Evolutionary conservation across 2,797 vertebrate species (phyloP).

Genomic region (Monodelphis domestica): DNA sequence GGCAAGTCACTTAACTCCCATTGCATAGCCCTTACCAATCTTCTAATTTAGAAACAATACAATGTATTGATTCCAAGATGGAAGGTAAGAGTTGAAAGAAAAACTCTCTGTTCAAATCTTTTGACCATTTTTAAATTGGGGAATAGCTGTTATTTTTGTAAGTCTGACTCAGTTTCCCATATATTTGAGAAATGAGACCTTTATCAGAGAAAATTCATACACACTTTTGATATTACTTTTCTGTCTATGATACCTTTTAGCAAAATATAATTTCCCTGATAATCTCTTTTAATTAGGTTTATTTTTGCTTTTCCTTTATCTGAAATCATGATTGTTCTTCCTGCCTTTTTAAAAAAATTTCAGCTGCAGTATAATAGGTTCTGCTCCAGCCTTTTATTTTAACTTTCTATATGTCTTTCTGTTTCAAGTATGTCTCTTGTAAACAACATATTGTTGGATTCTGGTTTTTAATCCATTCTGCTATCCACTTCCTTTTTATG

Average conservation of each 20-base stretch:
- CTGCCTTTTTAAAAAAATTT: neutral
- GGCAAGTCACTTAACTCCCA: too few species aligned
- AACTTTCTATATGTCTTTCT: neutral
- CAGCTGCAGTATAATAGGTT: neutral
- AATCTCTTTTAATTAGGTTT: neutral
- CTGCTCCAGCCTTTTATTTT: neutral
- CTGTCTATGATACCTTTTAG: neutral
- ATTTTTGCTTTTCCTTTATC: neutral
- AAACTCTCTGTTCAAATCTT: neutral
- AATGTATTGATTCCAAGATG: too few species aligned
- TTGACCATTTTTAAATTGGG: neutral
- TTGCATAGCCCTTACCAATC: too few species aligned
- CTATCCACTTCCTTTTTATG: too few species aligned
- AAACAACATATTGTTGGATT: neutral
- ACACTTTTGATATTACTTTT: neutral
- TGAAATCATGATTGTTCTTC: neutral
- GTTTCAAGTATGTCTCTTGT: neutral
- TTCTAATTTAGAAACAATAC: too few species aligned
- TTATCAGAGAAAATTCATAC: neutral
- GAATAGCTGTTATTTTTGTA: neutral
- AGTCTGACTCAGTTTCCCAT: neutral
- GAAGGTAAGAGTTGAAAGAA: too few species aligned
- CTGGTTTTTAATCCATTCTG: too few species aligned
- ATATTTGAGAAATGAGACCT: neutral
- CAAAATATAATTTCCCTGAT: neutral